These are phyloP conservation scores for Herpailurus yagouaroundi DNA, from an alignment of 2,113 vertebrate genomes.

Conservation along the genomic window DNA sequence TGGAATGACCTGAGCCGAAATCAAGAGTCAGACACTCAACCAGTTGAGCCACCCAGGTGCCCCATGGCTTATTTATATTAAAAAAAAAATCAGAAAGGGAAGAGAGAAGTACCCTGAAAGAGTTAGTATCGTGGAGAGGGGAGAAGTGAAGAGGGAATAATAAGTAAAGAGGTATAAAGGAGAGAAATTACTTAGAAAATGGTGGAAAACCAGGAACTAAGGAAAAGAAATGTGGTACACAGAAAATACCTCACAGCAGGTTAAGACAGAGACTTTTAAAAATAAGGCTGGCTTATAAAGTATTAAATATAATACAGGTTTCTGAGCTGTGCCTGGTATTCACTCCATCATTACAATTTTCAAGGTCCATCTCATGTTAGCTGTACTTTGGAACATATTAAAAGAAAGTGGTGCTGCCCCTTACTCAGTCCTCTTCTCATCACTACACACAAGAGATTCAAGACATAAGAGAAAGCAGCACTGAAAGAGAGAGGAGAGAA, in stretches of 20 bases:
- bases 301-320: background rate
- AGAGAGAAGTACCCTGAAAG: background rate
- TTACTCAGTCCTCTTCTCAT: background rate
- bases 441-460: background rate
- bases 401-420: background rate
- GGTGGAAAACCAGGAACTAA: background rate
- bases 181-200: background rate
- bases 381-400: background rate
- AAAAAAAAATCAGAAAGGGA: background rate
- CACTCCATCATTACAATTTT: background rate
- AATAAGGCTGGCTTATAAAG: background rate
- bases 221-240: background rate
- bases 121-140: background rate
- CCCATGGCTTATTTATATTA: background rate
- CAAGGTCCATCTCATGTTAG: background rate
- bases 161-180: background rate
- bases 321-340: background rate
- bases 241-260: background rate
- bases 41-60: no score
- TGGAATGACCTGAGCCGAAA: no score
- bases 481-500: background rate
- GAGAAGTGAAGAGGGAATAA: background rate
- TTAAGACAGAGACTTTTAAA: background rate
- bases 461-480: background rate
- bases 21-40: no score